Evolutionary conservation across 1,140 invertebrate genomes (phyloP).

Genomic region (Ptiloglossa arizonensis): DNA sequence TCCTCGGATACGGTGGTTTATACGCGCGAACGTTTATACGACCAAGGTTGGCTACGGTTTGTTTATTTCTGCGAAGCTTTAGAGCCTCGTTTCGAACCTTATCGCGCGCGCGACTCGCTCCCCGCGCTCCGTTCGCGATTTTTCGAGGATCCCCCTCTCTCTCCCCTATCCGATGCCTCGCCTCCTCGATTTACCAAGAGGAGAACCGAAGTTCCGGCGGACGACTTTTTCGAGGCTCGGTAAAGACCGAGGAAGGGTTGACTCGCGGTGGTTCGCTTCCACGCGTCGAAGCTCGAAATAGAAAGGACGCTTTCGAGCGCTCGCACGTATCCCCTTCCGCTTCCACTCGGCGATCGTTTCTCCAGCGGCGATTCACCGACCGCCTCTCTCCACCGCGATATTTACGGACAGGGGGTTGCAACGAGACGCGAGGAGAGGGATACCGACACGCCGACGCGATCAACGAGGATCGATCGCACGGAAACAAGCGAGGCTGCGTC

Average conservation of each 20-base stretch:
- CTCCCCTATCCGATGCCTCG: no score
- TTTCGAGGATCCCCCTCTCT: no score
- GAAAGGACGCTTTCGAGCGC: neutral
- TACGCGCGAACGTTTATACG: no score
- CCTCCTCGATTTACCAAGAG: no score
- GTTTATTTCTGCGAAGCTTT: neutral
- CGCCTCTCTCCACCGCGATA: neutral
- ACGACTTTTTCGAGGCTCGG: no score
- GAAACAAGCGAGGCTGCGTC: conserved; percentile 64
- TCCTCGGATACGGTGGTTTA: no score
- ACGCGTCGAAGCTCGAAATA: neutral
- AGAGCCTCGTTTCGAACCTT: neutral
- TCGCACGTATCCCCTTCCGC: neutral
- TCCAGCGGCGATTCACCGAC: neutral
- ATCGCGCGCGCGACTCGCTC: no score
- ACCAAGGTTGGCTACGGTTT: no score
- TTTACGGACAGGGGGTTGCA: neutral
- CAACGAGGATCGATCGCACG: conserved; percentile 59
- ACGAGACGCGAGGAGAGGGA: neutral
- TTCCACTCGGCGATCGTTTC: neutral
- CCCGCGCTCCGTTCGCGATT: no score
- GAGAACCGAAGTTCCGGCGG: no score
- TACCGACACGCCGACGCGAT: conserved; percentile 41
- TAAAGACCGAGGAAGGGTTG: no score
- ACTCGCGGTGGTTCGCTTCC: no score